A percentile compares a stretch with the other conserved stretches of the same genome.
phyloP scores from a whole-genome alignment of 2,113 vertebrate genomes.

The Tretioscincus oriximinensis region DNA sequence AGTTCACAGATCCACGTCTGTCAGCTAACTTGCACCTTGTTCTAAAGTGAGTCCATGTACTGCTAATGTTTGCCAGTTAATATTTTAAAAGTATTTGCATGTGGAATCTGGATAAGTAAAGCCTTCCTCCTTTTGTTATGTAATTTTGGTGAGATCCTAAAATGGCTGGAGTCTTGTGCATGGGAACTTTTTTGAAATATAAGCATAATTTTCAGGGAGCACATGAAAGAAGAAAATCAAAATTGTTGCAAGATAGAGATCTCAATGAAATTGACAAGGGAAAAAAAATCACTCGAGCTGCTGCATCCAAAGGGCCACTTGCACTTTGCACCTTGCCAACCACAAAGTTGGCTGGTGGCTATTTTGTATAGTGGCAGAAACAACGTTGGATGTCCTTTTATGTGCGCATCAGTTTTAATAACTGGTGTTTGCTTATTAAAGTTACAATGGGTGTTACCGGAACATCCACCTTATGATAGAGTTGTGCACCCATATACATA shows the following conservation, averaged over 20 bases:
- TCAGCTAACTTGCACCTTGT: constrained; percentile 95
- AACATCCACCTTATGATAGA: too few species aligned
- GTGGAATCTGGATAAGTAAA: rapidly evolving
- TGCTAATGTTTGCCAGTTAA: not conserved
- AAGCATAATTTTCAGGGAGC: not conserved
- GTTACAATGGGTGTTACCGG: too few species aligned
- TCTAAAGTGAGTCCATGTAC: constrained; percentile 84
- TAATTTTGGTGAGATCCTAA: not conserved
- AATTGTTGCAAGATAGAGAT: not conserved
- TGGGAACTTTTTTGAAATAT: not conserved
- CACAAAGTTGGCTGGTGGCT: too few species aligned
- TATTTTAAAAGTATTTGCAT: not conserved
- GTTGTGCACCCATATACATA: too few species aligned
- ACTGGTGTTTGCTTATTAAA: too few species aligned
- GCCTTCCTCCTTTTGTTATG: not conserved
- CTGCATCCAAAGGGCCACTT: too few species aligned
- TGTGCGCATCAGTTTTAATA: too few species aligned
- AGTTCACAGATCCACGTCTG: constrained; percentile 94
- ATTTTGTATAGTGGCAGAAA: too few species aligned
- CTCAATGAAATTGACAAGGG: not conserved
- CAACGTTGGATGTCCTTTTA: too few species aligned
- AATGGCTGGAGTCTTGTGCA: not conserved
- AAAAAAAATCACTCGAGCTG: too few species aligned
- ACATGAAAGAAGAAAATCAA: not conserved
- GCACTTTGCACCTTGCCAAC: too few species aligned